phyloP scores from a whole-genome alignment of 2,797 vertebrate genomes.

The Sternotherus odoratus region DNA sequence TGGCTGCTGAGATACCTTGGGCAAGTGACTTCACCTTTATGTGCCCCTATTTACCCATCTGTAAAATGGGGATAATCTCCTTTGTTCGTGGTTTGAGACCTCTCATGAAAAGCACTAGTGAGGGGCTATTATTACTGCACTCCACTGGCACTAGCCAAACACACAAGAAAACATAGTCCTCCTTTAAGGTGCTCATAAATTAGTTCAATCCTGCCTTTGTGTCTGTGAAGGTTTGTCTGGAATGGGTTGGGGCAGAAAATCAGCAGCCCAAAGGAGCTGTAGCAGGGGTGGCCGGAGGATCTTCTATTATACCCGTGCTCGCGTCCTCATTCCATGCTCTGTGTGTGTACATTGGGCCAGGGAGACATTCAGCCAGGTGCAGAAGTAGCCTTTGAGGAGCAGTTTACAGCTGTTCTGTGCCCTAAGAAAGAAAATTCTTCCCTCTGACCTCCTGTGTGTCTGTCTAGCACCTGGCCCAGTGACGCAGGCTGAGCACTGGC shows the following conservation, averaged over 20 bases:
- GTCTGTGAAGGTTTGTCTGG: not conserved
- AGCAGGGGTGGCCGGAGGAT: not conserved
- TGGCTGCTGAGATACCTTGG: not conserved
- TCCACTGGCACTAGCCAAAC: not conserved
- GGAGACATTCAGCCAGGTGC: not conserved
- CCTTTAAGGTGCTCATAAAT: not conserved
- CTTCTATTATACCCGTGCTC: not conserved
- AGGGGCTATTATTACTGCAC: not conserved
- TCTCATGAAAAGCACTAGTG: not conserved
- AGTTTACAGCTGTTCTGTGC: not conserved
- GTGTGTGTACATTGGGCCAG: not conserved
- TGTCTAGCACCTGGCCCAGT: not conserved
- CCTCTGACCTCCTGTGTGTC: not conserved
- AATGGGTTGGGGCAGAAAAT: not conserved
- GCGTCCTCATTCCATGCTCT: not conserved
- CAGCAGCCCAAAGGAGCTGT: rapidly evolving
- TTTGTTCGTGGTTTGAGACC: not conserved
- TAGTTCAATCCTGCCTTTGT: not conserved
- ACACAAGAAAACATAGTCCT: not conserved
- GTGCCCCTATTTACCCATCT: not conserved
- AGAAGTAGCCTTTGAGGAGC: not conserved
- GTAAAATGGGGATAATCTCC: not conserved
- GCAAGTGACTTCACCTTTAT: not conserved
- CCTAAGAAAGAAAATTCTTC: not conserved
- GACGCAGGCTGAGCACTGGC: not conserved